Evolutionary conservation across 2,113 vertebrate species (phyloP).

Genomic region (Pyrgilauda ruficollis): DNA sequence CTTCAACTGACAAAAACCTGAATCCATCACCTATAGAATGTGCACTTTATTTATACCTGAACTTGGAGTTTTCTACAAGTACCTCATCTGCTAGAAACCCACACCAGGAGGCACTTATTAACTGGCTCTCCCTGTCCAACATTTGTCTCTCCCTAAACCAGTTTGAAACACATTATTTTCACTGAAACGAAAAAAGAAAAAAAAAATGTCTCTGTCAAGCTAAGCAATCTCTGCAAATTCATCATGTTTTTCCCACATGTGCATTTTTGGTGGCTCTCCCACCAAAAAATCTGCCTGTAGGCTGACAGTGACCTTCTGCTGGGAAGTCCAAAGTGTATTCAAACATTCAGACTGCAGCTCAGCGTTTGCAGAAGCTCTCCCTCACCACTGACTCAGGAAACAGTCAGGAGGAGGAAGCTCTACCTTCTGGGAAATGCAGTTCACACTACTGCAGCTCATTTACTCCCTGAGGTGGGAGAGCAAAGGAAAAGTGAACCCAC

Average conservation of each 20-base stretch:
- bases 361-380: background rate
- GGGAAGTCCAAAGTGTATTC: background rate
- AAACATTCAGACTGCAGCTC: background rate
- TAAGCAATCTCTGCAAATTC: background rate
- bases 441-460: background rate
- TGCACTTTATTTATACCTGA: background rate
- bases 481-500: background rate
- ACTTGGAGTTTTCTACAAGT: background rate
- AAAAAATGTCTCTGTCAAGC: background rate
- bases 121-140: background rate
- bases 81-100: background rate
- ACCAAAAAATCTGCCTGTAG: background rate
- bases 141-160: background rate
- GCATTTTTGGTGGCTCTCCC: background rate
- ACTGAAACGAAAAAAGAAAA: background rate
- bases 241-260: background rate
- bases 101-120: background rate
- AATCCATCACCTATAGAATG: background rate
- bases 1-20: background rate
- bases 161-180: background rate
- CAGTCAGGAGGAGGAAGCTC: background rate
- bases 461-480: background rate
- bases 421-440: background rate
- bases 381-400: background rate
- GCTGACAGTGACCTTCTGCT: background rate